A percentile compares a stretch with the other conserved stretches of the same genome.
phyloP scores from a whole-genome alignment of 2,113 vertebrate genomes.

The Aphyosemion australe region DNA sequence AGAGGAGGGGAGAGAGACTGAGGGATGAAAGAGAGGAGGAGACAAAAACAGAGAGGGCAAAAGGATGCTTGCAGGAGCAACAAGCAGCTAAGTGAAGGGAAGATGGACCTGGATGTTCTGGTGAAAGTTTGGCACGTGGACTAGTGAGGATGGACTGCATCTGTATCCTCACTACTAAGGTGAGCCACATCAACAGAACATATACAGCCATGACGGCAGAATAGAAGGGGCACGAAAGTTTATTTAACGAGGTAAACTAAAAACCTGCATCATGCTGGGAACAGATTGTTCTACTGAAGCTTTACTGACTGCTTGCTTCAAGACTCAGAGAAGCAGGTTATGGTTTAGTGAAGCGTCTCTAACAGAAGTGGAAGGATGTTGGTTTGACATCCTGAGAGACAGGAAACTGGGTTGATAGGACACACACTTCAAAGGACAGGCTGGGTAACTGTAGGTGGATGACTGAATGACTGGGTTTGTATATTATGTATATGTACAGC shows the following conservation, averaged over 20 bases:
- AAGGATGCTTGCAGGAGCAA: constrained; percentile 38
- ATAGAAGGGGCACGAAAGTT: background rate
- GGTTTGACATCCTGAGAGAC: constrained; percentile 53
- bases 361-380: constrained; percentile 36
- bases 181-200: constrained; percentile 39
- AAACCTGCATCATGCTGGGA: background rate
- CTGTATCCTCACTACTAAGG: constrained; percentile 76
- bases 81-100: constrained; percentile 39
- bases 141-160: constrained; percentile 71
- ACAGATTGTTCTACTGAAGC: constrained; percentile 2
- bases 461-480: constrained; percentile 17
- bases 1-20: constrained; percentile 39
- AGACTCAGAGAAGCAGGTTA: constrained; percentile 21
- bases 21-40: constrained; percentile 37
- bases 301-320: constrained; percentile 10
- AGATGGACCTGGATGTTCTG: constrained; percentile 39
- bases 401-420: constrained; percentile 62
- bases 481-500: constrained; percentile 30
- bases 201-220: background rate
- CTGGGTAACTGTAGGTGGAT: constrained; percentile 12
- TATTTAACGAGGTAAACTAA: background rate
- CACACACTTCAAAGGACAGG: constrained; percentile 43
- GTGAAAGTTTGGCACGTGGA: constrained; percentile 52
- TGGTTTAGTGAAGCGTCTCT: constrained; percentile 21
- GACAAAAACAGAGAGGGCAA: constrained; percentile 18